Conservation (phyloP, 2,888 invertebrate species). For the Drosophila tanythrix region DNA sequence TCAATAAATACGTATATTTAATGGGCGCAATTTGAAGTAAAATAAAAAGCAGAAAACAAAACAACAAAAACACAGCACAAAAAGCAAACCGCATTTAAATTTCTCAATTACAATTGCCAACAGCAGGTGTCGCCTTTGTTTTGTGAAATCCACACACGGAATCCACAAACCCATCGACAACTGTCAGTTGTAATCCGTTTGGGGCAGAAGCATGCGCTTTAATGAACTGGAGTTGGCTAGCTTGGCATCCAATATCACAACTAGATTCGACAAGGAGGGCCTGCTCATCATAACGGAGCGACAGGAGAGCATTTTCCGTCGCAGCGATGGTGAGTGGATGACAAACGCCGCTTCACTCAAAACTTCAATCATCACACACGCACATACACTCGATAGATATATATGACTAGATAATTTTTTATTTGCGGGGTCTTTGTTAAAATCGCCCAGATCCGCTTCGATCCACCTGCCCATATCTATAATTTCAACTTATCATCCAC, state of each 20-base stretch:
- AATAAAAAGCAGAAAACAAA: not conserved
- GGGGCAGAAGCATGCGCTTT: constrained; percentile 90
- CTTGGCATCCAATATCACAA: constrained; percentile 93
- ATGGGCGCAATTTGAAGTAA: constrained; percentile 22
- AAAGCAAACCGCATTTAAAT: constrained; percentile 24
- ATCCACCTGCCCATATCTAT: not conserved
- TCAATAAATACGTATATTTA: constrained; percentile 12
- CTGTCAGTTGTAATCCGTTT: constrained; percentile 3
- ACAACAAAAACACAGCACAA: not conserved
- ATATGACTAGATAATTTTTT: not conserved
- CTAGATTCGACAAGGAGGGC: constrained; percentile 96
- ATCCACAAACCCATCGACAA: not conserved
- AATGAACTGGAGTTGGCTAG: constrained; percentile 95
- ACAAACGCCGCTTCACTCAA: constrained; percentile 3
- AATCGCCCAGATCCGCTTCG: not conserved
- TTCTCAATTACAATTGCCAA: constrained; percentile 40
- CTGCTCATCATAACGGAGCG: constrained; percentile 93
- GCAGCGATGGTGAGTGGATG: constrained; percentile 91
- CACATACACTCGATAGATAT: not conserved
- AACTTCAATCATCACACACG: constrained; percentile 4
- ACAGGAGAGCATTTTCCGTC: constrained; percentile 96
- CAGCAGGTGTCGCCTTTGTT: constrained; percentile 13
- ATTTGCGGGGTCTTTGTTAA: constrained; percentile 18
- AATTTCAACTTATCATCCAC: constrained; percentile 14
- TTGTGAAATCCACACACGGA: not conserved